Conservation (phyloP, 2,888 invertebrate genomes). For the Drosophila conformis region DNA sequence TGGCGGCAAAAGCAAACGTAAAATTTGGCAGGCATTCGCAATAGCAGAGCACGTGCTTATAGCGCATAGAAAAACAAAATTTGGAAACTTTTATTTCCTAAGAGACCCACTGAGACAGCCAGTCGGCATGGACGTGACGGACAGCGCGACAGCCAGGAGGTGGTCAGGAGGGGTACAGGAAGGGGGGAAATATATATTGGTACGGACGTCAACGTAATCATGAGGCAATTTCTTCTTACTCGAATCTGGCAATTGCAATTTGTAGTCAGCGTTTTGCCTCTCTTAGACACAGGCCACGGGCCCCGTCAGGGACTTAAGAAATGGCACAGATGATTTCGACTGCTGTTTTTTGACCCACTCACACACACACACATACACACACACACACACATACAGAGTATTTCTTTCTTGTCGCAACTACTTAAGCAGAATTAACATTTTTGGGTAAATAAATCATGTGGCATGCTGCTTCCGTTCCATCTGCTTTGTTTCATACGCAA, state of each 20-base stretch:
- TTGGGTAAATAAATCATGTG: conserved; percentile 71
- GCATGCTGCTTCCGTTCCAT: conserved; percentile 53
- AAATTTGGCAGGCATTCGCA: conserved; percentile 70
- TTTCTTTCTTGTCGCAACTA: conserved; percentile 45
- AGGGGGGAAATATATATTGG: conserved; percentile 1
- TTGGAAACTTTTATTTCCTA: conserved; percentile 75
- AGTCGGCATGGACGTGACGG: conserved; percentile 70
- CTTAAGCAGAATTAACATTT: conserved; percentile 54
- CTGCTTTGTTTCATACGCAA: conserved; percentile 55
- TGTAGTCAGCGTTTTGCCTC: conserved; percentile 58
- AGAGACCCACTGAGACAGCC: conserved; percentile 70
- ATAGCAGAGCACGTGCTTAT: conserved; percentile 69
- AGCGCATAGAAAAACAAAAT: conserved; percentile 40
- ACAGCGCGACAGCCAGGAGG: conserved; percentile 27
- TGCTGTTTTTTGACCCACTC: conserved; percentile 67
- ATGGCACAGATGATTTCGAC: conserved; percentile 61
- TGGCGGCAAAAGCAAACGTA: conserved; percentile 41
- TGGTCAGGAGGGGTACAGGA: not conserved
- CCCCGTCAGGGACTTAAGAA: conserved; percentile 40
- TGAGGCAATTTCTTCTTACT: conserved; percentile 70
- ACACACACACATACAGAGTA: not conserved
- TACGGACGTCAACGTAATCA: conserved; percentile 67
- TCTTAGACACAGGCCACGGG: conserved; percentile 18
- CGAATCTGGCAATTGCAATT: conserved; percentile 65
- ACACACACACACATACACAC: conserved; percentile 19